Evolutionary conservation across 1,140 invertebrate genomes (phyloP), one percentile per base, ranked within the genome.

Genomic region (Pseudomyrmex concolor): DNA sequence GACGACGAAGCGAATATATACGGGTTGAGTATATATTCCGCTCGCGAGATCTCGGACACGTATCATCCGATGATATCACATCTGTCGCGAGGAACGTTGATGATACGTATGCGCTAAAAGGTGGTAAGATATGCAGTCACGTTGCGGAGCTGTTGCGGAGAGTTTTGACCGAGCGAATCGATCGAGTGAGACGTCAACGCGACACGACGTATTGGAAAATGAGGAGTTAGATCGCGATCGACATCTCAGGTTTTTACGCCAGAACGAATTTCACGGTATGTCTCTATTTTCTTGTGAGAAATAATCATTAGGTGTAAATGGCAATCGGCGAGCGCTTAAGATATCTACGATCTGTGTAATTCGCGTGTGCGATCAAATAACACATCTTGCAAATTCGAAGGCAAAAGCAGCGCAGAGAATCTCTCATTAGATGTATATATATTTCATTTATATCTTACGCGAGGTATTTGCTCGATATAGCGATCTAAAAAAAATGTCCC

Each of bases 61-160:
- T 50, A 25, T 10, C 17, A 5, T 59, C 25, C 55, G 17, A 34
- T n/a, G 8, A 73, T 64, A 84, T 72, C 67, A 74, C 73, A 70
- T 57, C 59, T 83, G 83, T 85, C 76, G 71, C 85, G 77, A 80
- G 68, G 59, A 57, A 59, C 22, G 62, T 2, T 78, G 74, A 84
- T 78, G 74, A 78, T 84, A 78, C n/a, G 34, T 34, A 7, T 34
- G 34, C 34, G 17, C n/a, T n/a, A 50, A 68, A 4, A 48, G 15
- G 9, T 43, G n/a, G 17, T 19, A 19, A 19, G 77, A 45, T 45
- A 25, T 3, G 25, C 34, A 15, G 12, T 1, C 17, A 8, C 2
- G 62, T 54, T 54, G 62, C 68, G 48, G 25, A 66, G 22, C 15
- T 64, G 43, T 34, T 12, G 81, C 45, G 60, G 10, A 48, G 45